Conservation (phyloP, 2,113 vertebrate genomes). For the Gila orcuttii region DNA sequence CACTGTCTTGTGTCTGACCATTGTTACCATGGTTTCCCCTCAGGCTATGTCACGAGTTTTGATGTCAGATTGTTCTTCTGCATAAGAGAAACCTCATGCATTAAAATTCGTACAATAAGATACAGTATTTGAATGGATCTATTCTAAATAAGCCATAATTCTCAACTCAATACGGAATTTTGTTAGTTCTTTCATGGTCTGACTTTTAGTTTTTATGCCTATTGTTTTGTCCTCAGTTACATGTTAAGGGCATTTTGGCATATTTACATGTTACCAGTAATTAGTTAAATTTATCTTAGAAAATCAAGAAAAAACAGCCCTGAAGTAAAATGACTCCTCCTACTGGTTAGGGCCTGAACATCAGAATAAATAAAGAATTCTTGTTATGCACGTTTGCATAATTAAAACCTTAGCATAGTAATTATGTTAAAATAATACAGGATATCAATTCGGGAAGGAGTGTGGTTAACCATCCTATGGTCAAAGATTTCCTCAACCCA, state of each 20-base stretch:
- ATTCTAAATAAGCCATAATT: background rate
- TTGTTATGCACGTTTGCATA: conserved; percentile 15
- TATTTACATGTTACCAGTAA: background rate
- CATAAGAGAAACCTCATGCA: conserved; percentile 4
- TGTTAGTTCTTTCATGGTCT: background rate
- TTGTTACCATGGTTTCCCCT: conserved; percentile 47
- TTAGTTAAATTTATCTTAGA: background rate
- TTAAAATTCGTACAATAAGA: background rate
- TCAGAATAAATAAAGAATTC: conserved; percentile 40
- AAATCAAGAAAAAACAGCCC: background rate
- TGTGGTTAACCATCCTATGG: background rate
- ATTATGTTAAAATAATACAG: conserved; percentile 3
- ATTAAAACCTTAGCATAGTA: conserved; percentile 10
- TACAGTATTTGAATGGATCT: background rate
- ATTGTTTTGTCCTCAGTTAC: background rate
- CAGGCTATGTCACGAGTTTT: conserved; percentile 20
- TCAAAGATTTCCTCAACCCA: background rate
- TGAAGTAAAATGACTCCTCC: conserved; percentile 34
- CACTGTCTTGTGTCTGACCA: conserved; percentile 29
- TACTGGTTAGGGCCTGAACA: conserved; percentile 35
- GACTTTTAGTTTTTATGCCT: background rate
- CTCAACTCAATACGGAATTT: background rate
- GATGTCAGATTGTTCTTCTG: conserved; percentile 1
- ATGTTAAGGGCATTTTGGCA: background rate
- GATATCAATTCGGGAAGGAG: background rate